Base-by-base conservation (phyloP, 2,888 invertebrate species). In the Cancer borealis region DNA sequence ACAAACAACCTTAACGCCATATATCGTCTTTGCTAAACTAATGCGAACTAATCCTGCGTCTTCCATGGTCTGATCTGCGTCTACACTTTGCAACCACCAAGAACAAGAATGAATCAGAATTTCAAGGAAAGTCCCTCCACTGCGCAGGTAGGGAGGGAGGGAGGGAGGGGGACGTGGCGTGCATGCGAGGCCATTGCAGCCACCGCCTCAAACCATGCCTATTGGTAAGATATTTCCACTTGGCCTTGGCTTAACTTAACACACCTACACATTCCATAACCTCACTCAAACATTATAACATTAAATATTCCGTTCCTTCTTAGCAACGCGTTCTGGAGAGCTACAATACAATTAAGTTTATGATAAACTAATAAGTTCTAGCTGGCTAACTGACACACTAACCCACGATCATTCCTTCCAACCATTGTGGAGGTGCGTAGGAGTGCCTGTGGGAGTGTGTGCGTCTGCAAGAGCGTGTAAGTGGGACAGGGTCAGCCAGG, bases 401-500 rank as follows among this genome's bases (percentile, higher is more conserved):
- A 88, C 88, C 88, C 88, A 10, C 46, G 46, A n/a, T 88, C 88
- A 88, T 45, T 30, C n/a, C 17, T 88, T 46, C 45, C 17, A 45
- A 91, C 66, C 21, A 66, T 14, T 39, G 26, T 54, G 21, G 66
- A 39, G 1, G 92, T 92, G 84, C 47, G 84, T 47, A 79, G 46
- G 90, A 30, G 49, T 54, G 90, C 0, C 49, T 90, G 46, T 17
- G 73, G 46, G 79, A 45, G 88, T 84, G 84, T 88, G 84, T 45
- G 91, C 26, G 91, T 93, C 60, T 88, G 79, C 87, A 79, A 79
- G 79, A 91, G 79, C 90, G 84, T 90, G 88, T 73, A 94, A 92
- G 94, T 94, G 92, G 94, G 94, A 94, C 94, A 94, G 94, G 94
- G 94, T 94, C 94, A 94, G 73, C 92, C 66, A 49, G 92, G 88